Conservation (phyloP, 2,888 invertebrate species). For the Cephus pygmeus region DNA sequence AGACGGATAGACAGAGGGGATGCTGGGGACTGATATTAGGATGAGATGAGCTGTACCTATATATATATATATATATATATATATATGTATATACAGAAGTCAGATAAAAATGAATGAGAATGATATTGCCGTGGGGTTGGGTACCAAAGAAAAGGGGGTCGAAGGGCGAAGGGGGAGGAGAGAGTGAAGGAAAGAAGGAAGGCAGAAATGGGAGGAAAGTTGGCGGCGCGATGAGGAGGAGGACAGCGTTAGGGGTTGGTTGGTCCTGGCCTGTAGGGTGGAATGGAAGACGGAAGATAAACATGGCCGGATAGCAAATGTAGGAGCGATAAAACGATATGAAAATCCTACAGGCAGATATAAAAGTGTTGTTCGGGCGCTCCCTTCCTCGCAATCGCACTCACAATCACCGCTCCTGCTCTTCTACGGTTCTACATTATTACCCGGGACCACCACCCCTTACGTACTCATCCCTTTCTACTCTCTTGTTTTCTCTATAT, state of each 20-base stretch:
- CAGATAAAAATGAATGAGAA: conserved; percentile 48
- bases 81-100: neutral
- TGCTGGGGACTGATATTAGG: neutral
- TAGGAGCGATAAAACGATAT: conserved; percentile 49
- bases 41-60: neutral
- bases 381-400: conserved; percentile 30
- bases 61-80: neutral
- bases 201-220: conserved; percentile 15
- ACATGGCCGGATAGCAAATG: conserved; percentile 47
- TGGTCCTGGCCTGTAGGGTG: conserved; percentile 21
- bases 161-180: conserved; percentile 9
- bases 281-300: conserved; percentile 34
- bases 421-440: conserved; percentile 11
- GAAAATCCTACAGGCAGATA: conserved; percentile 46
- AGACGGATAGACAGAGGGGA: neutral
- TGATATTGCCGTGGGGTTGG: conserved; percentile 39
- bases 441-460: conserved; percentile 5
- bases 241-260: conserved; percentile 2
- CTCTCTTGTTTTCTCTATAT: conserved; percentile 28
- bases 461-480: conserved; percentile 23
- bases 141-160: conserved; percentile 20
- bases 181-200: conserved; percentile 18
- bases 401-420: conserved; percentile 22
- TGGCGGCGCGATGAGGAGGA: conserved; percentile 15
- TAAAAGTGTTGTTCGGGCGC: conserved; percentile 45